Percentiles rank a stretch among this genome's conserved stretches.
phyloP scores from a whole-genome alignment of 1,140 invertebrate species.

The Drosophila novamexicana region DNA sequence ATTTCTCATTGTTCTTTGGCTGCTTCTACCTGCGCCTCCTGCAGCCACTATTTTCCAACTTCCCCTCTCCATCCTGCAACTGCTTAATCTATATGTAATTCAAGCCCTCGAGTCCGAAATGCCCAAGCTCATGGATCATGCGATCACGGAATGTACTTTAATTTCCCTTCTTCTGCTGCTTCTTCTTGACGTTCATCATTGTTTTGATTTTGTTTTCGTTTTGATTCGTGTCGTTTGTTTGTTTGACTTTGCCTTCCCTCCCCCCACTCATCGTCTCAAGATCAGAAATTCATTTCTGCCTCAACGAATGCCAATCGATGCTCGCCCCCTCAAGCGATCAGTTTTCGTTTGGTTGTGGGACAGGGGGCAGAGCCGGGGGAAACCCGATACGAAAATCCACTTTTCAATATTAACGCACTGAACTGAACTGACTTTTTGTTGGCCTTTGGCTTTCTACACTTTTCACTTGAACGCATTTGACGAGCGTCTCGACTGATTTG shows the following conservation, averaged over 20 bases:
- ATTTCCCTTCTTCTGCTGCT: slow-evolving; percentile 17
- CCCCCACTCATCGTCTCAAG: neutral
- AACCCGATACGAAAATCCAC: slow-evolving; percentile 43
- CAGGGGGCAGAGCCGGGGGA: neutral
- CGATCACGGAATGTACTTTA: slow-evolving; percentile 38
- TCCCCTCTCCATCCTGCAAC: neutral
- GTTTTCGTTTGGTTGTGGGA: neutral
- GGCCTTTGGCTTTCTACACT: slow-evolving; percentile 49
- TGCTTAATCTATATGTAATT: slow-evolving; percentile 57
- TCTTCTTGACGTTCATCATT: slow-evolving; percentile 1
- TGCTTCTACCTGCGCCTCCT: slow-evolving; percentile 23
- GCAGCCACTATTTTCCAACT: neutral
- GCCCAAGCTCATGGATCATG: slow-evolving; percentile 41
- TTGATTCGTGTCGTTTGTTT: slow-evolving; percentile 28
- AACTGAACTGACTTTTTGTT: slow-evolving; percentile 32
- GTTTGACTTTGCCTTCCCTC: slow-evolving; percentile 4
- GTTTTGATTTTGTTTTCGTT: slow-evolving; percentile 35
- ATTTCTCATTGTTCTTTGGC: slow-evolving; percentile 49
- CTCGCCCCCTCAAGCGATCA: slow-evolving; percentile 12
- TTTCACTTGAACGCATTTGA: slow-evolving; percentile 42
- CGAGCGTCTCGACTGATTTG: slow-evolving; percentile 12
- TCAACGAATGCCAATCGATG: slow-evolving; percentile 31
- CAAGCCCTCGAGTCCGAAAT: slow-evolving; percentile 33
- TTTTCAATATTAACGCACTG: slow-evolving; percentile 9
- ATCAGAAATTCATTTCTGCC: slow-evolving; percentile 44